Evolutionary conservation across 2,797 vertebrate species (phyloP), one percentile per base, ranked within the genome.

Genomic region (Sebastolobus alascanus): DNA sequence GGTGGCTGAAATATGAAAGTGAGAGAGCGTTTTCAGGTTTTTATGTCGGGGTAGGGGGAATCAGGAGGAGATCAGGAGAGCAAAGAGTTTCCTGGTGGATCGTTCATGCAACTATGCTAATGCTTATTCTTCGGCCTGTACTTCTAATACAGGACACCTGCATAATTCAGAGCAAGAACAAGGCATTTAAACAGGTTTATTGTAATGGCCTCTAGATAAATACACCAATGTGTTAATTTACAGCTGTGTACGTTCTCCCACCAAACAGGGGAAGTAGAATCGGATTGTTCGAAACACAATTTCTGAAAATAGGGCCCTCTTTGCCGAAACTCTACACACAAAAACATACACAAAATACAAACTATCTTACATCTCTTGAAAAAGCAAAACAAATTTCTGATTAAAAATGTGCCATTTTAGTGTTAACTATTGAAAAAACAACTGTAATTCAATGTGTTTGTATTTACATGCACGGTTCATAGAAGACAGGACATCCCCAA

Each of bases 1-100:
- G 84, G 80, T 16, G 20, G 70, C 80, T 96, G 8, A 0, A 10
- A 59, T 14, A 73, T 27, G 0, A 0, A 14, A 88, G 96, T 96
- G 87, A 94, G 89, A 29, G 2, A 8, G 29, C 4, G 8, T 37
- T 67, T 52, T 31, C 4, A 40, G 16, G 3, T 72, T 33, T 70
- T 75, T n/a, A 25, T 7, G 1, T 25, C 22, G 1, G 2, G 4
- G 4, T 14, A 25, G 12, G 16, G 16, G 22, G 3, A 68, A 27
- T 27, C 2, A 8, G 9, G 18, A 29, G 5, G 50, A n/a, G 20
- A 52, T 52, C 50, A 38, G 37, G 5, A n/a, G 18, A 25, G 54
- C 12, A 25, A 25, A 25, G 25, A 25, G 25, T 25, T 38, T 40
- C 58, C 12, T 68, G 31, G 12, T 29, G 8, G 63, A 43, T 13